phyloP scores from a whole-genome alignment of 2,113 vertebrate species.

The Tachycineta bicolor region DNA sequence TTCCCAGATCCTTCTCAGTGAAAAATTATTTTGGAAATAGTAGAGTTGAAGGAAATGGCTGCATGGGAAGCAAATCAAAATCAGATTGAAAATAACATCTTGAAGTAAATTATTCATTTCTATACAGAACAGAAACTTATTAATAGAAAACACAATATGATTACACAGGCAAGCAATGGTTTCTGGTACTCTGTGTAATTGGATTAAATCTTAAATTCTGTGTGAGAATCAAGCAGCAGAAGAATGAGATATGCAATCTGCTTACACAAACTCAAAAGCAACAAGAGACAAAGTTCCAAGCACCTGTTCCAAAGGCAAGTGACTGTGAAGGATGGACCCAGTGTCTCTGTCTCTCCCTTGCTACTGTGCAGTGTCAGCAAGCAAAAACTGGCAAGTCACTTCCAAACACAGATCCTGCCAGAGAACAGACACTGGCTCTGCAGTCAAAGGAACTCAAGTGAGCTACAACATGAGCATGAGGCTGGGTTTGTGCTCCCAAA shows the following conservation, averaged over 20 bases:
- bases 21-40: constrained; percentile 11
- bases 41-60: not conserved
- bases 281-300: not conserved
- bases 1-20: not conserved
- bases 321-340: not conserved
- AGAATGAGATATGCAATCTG: not conserved
- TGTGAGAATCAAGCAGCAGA: not conserved
- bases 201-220: constrained; percentile 17
- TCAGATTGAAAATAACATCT: constrained; percentile 22
- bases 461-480: not conserved
- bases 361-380: not conserved
- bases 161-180: not conserved
- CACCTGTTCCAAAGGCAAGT: not conserved
- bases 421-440: not conserved
- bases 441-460: not conserved
- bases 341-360: not conserved
- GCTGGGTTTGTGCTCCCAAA: not conserved
- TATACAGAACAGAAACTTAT: constrained; percentile 15
- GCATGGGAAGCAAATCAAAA: not conserved
- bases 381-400: not conserved
- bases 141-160: constrained; percentile 25
- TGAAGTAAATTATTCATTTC: constrained; percentile 52
- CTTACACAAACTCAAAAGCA: not conserved
- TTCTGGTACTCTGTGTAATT: constrained; percentile 1
- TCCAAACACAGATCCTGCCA: not conserved